phyloP scores from a whole-genome alignment of 2,888 invertebrate genomes.

The Andrena camellia region DNA sequence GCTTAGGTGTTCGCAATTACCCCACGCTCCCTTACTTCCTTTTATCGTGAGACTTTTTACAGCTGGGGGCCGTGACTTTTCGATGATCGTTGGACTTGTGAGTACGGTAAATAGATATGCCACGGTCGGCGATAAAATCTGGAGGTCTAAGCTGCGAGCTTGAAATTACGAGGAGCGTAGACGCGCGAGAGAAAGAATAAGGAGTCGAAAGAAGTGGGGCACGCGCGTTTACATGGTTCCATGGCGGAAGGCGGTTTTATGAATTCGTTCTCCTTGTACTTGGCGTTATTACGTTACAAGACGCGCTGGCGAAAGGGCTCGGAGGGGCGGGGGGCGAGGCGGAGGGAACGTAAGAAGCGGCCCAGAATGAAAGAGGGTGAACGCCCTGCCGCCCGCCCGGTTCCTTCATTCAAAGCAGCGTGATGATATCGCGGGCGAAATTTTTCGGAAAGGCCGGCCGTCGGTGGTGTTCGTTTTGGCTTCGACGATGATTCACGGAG shows the following conservation, averaged over 20 bases:
- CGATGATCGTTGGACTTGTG: not conserved
- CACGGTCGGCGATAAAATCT: too few species aligned
- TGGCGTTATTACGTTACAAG: constrained; percentile 51
- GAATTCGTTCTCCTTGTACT: constrained; percentile 51
- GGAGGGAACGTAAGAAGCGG: constrained; percentile 37
- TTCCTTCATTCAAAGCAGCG: constrained; percentile 40
- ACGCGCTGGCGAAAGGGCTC: not conserved
- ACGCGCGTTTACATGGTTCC: constrained; percentile 26
- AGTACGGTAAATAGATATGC: too few species aligned
- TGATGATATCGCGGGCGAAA: constrained; percentile 51
- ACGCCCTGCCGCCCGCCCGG: constrained; percentile 41
- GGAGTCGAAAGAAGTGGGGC: not conserved
- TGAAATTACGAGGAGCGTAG: not conserved
- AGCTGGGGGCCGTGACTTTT: constrained; percentile 29
- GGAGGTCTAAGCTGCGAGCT: not conserved
- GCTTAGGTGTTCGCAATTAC: too few species aligned
- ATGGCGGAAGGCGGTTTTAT: constrained; percentile 46
- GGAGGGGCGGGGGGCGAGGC: not conserved
- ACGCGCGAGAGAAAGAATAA: not conserved
- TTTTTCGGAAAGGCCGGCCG: constrained; percentile 46
- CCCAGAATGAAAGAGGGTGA: constrained; percentile 50
- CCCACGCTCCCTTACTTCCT: too few species aligned
- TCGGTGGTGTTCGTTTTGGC: constrained; percentile 34
- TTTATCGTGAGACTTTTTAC: constrained; percentile 31
- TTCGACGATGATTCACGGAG: constrained; percentile 36